Conservation (phyloP, 2,888 invertebrate genomes). For the Danaus chrysippus region DNA sequence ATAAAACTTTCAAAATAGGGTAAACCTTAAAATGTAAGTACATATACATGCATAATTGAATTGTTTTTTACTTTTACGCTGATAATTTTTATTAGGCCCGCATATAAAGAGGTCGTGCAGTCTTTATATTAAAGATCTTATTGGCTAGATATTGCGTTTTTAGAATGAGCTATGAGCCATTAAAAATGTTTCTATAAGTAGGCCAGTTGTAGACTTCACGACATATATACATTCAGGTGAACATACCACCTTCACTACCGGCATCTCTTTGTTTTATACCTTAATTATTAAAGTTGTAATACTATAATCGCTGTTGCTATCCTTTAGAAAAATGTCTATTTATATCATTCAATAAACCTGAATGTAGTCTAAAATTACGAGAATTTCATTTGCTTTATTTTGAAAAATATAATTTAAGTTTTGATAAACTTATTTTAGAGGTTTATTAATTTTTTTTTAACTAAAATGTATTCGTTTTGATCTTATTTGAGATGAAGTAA, state of each 20-base stretch:
- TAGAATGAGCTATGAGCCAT: slow-evolving; percentile 65
- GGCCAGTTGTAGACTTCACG: slow-evolving; percentile 66
- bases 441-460: no score
- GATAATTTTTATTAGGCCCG: no score
- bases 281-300: slow-evolving; percentile 41
- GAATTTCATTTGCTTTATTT: slow-evolving; percentile 2
- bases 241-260: slow-evolving; percentile 43
- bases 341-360: slow-evolving; percentile 4
- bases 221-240: slow-evolving; percentile 49
- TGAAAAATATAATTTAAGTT: neutral
- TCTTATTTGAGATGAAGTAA: no score
- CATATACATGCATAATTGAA: no score
- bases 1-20: no score
- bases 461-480: no score
- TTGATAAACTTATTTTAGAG: no score
- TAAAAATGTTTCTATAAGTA: slow-evolving; percentile 68
- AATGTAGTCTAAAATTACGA: neutral
- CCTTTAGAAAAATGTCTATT: slow-evolving; percentile 37
- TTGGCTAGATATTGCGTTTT: slow-evolving; percentile 64
- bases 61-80: no score
- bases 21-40: no score
- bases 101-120: slow-evolving; percentile 47
- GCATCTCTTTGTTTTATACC: slow-evolving; percentile 47
- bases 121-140: slow-evolving; percentile 64
- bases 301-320: slow-evolving; percentile 43